phyloP scores from a whole-genome alignment of 2,113 vertebrate species.

The Brachyhypopomus gauderio region DNA sequence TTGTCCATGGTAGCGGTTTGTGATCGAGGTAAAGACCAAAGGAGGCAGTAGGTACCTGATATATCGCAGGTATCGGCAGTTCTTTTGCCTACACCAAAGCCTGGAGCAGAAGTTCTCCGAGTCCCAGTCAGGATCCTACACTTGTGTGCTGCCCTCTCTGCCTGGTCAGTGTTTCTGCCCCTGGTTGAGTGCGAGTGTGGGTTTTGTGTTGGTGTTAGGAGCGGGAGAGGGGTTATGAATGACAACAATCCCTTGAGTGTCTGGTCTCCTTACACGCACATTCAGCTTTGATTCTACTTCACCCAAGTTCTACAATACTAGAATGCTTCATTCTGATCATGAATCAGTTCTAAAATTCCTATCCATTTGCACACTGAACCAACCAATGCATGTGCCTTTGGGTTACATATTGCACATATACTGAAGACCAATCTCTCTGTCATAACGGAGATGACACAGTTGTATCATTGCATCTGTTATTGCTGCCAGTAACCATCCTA shows the following conservation, averaged over 20 bases:
- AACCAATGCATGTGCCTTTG: not conserved
- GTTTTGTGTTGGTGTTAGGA: not conserved
- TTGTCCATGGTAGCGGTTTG: constrained; percentile 79
- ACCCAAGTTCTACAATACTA: not conserved
- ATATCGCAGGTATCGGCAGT: constrained; percentile 89
- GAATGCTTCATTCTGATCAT: not conserved
- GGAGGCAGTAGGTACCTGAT: constrained; percentile 90
- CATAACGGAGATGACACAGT: not conserved
- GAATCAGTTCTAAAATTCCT: not conserved
- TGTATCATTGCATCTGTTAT: not conserved
- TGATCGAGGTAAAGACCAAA: constrained; percentile 93
- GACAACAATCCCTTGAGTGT: no score
- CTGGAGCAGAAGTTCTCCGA: constrained; percentile 86
- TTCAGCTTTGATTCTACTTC: not conserved
- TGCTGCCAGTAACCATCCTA: not conserved
- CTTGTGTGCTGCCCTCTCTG: constrained; percentile 81
- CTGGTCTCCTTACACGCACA: no score
- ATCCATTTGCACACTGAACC: not conserved
- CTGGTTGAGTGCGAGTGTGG: not conserved
- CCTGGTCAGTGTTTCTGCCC: constrained; percentile 76
- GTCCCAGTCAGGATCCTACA: constrained; percentile 64
- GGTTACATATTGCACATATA: no score
- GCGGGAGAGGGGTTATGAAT: not conserved
- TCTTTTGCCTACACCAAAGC: constrained; percentile 81
- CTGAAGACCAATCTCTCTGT: not conserved